Percentiles rank a stretch among this genome's conserved stretches.
Conservation (phyloP, 2,888 invertebrate genomes). For the Erpobdella octoculata region DNA sequence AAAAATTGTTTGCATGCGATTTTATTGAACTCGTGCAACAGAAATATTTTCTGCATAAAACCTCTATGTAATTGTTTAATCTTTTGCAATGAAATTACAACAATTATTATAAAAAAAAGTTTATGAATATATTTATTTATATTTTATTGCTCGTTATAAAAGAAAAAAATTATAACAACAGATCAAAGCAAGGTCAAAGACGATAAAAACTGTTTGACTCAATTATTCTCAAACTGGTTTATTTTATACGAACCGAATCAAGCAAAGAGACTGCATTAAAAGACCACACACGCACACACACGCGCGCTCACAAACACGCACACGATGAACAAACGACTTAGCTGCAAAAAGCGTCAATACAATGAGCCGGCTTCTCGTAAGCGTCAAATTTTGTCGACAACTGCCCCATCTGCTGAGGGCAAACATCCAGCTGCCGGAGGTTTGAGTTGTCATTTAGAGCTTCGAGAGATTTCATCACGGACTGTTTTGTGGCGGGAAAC, state of each 20-base stretch:
- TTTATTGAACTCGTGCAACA: no score
- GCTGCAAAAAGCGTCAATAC: not conserved
- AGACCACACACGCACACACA: not conserved
- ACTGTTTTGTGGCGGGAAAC: not conserved
- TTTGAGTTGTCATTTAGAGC: not conserved
- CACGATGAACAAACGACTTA: not conserved
- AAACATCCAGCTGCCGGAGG: not conserved
- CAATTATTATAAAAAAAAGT: no score
- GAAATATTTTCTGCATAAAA: no score
- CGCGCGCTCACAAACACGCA: not conserved
- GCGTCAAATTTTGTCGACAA: not conserved
- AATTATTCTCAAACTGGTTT: not conserved
- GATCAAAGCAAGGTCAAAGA: no score
- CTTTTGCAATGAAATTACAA: no score
- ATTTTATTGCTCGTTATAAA: no score
- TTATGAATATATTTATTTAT: no score
- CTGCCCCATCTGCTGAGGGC: not conserved
- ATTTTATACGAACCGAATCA: not conserved
- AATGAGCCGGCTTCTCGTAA: not conserved
- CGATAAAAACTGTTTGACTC: no score
- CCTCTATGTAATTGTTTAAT: no score
- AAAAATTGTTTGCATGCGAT: no score
- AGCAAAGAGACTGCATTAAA: not conserved
- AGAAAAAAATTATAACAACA: no score
- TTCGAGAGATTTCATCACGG: not conserved